A percentile compares a stretch with the other conserved stretches of the same genome.
Conservation (phyloP, 2,113 vertebrate genomes). For the Pterocles burchelli region DNA sequence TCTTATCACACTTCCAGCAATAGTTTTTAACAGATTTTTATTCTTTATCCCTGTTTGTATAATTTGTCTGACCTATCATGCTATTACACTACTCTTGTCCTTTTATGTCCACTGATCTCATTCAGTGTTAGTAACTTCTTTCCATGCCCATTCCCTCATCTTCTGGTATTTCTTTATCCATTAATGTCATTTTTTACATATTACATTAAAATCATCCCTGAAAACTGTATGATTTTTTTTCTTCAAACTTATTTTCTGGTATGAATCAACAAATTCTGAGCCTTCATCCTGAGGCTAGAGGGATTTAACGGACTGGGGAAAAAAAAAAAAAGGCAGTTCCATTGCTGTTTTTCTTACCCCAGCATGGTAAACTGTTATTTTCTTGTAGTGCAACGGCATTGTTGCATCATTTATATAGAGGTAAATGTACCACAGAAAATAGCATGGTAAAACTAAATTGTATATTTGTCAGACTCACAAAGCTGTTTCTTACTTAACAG, state of each 20-base stretch:
- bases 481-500: constrained; percentile 30
- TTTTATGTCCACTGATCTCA: neutral
- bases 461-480: neutral
- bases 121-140: neutral
- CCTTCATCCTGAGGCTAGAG: neutral
- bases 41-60: neutral
- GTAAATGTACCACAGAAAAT: neutral
- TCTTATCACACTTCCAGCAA: neutral
- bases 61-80: neutral
- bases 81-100: neutral
- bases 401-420: neutral
- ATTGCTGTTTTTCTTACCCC: neutral
- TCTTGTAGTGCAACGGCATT: neutral
- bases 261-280: neutral
- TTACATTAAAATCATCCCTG: neutral
- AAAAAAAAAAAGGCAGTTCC: neutral
- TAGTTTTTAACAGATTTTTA: neutral
- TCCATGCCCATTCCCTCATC: neutral
- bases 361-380: neutral
- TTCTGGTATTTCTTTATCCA: neutral
- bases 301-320: neutral
- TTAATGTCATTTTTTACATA: neutral
- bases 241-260: neutral
- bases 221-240: neutral
- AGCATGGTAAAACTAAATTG: neutral